Evolutionary conservation across 2,888 invertebrate genomes (phyloP).

Genomic region (Sturmia bella): DNA sequence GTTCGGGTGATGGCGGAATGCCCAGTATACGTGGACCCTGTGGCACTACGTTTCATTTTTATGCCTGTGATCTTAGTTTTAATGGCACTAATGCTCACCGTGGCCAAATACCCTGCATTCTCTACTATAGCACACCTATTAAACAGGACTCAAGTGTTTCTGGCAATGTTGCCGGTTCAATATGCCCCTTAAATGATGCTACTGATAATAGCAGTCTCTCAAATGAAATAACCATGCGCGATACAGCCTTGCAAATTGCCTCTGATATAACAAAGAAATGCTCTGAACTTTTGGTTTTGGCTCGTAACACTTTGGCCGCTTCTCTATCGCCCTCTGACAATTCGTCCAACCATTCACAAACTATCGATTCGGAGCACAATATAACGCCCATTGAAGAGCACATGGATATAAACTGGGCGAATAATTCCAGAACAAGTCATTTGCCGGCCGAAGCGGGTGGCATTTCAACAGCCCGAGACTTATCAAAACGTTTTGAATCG

Average conservation of each 20-base stretch:
- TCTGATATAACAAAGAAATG: constrained; percentile 89
- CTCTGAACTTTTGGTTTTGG: constrained; percentile 88
- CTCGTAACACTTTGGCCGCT: constrained; percentile 86
- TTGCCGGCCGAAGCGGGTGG: constrained; percentile 78
- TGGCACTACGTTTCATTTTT: constrained; percentile 94
- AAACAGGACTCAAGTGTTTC: constrained; percentile 76
- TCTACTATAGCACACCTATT: constrained; percentile 85
- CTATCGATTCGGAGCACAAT: constrained; percentile 82
- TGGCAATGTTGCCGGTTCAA: constrained; percentile 7
- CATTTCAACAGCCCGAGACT: constrained; percentile 80
- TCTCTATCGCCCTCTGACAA: constrained; percentile 84
- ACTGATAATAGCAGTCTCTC: constrained; percentile 66
- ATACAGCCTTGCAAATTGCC: constrained; percentile 87
- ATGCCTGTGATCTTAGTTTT: constrained; percentile 95
- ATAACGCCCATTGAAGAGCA: constrained; percentile 82
- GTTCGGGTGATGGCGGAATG: constrained; percentile 96
- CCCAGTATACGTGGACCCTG: constrained; percentile 95
- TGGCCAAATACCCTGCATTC: constrained; percentile 96
- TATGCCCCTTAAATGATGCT: constrained; percentile 28
- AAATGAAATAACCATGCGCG: constrained; percentile 79
- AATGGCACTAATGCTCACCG: constrained; percentile 97
- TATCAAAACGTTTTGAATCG: constrained; percentile 82
- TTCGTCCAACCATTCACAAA: constrained; percentile 82
- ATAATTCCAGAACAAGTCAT: constrained; percentile 80
- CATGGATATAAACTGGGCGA: constrained; percentile 82